Evolutionary conservation across 2,888 invertebrate species (phyloP).

Genomic region (Erebia palarica): DNA sequence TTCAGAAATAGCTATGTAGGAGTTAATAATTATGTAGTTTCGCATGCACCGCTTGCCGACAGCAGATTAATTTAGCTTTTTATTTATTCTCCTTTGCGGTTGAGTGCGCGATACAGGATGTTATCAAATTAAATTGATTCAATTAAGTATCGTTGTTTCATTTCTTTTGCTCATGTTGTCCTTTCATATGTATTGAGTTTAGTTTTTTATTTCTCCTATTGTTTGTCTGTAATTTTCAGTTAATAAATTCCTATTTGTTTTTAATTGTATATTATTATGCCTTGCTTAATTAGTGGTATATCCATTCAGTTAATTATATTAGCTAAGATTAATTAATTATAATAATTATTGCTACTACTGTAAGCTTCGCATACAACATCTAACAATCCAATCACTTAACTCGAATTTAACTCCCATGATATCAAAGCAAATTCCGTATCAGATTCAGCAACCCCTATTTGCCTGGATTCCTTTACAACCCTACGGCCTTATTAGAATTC

Average conservation of each 20-base stretch:
- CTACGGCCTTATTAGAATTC: conserved; percentile 71
- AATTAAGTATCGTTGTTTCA: background rate
- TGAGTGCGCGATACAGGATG: conserved; percentile 13
- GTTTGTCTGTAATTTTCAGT: background rate
- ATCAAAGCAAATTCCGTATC: conserved; percentile 37
- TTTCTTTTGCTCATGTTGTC: background rate
- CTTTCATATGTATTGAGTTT: background rate
- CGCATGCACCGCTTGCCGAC: conserved; percentile 11
- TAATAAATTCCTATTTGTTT: background rate
- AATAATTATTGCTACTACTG: too few relatives aligned
- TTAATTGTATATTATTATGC: background rate
- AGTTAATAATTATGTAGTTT: conserved; percentile 30
- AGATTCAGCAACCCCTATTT: conserved; percentile 35
- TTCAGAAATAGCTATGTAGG: conserved; percentile 31
- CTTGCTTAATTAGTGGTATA: background rate
- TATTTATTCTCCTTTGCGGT: conserved; percentile 10
- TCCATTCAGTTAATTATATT: too few relatives aligned
- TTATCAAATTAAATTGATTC: conserved; percentile 13
- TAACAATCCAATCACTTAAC: conserved; percentile 1
- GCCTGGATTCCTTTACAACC: conserved; percentile 55
- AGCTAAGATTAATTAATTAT: too few relatives aligned
- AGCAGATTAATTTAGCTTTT: conserved; percentile 21
- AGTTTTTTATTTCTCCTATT: background rate
- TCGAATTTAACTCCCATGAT: conserved; percentile 7
- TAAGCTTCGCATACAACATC: too few relatives aligned